These are phyloP conservation scores for Sander vitreus DNA, from an alignment of 2,113 vertebrate genomes.

Conservation along the genomic window DNA sequence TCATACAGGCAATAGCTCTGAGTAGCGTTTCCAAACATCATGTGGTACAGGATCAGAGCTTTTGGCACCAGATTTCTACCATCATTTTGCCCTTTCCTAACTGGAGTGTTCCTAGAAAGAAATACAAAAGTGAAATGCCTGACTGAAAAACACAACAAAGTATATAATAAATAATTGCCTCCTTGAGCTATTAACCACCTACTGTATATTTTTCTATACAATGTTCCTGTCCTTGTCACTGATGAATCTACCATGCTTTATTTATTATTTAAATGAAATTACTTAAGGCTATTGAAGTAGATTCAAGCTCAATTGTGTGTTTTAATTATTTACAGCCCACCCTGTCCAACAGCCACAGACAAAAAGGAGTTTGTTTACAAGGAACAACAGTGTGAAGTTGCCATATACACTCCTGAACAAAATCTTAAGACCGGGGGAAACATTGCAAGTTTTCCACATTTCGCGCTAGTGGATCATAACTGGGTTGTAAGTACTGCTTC, in stretches of 20 bases:
- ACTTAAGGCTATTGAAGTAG: constrained; percentile 43
- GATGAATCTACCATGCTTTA: constrained; percentile 40
- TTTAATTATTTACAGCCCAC: constrained; percentile 64
- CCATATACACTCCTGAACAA: no score
- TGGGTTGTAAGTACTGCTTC: no score
- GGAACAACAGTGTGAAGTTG: constrained; percentile 37
- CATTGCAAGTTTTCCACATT: no score
- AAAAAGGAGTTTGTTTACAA: constrained; percentile 60
- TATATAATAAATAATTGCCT: constrained; percentile 16
- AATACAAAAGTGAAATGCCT: constrained; percentile 17
- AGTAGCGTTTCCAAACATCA: constrained; percentile 44
- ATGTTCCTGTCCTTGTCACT: constrained; percentile 12
- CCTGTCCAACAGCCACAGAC: constrained; percentile 28
- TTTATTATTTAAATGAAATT: constrained; percentile 65
- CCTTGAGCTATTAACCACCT: constrained; percentile 18
- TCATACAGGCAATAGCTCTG: constrained; percentile 28
- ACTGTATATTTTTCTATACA: constrained; percentile 6
- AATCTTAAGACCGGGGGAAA: no score
- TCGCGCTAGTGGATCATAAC: no score
- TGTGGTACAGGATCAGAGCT: constrained; percentile 34
- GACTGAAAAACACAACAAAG: constrained; percentile 19
- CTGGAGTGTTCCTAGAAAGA: not conserved
- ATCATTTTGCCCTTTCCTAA: constrained; percentile 21
- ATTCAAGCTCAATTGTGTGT: constrained; percentile 52
- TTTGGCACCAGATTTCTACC: constrained; percentile 33